Evolutionary conservation across 2,888 invertebrate genomes (phyloP).

Genomic region (Scaptodrosophila latifasciaeformis): DNA sequence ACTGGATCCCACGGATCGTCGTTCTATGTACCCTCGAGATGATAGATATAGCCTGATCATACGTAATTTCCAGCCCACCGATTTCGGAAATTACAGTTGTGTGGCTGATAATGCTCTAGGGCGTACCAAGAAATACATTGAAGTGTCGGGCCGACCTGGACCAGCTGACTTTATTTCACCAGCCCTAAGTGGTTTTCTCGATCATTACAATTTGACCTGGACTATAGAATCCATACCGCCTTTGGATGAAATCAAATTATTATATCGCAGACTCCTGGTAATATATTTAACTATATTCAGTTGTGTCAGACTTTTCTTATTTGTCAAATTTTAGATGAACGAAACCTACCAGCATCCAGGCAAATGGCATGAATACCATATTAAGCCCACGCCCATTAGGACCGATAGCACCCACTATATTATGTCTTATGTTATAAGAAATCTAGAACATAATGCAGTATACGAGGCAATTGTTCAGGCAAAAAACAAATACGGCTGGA

Average conservation of each 20-base stretch:
- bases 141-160: conserved; percentile 80
- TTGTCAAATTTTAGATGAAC: conserved; percentile 78
- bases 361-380: conserved; percentile 80
- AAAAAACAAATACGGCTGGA: conserved; percentile 85
- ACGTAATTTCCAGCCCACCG: conserved; percentile 78
- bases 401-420: conserved; percentile 76
- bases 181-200: conserved; percentile 78
- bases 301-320: background rate
- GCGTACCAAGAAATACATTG: conserved; percentile 78
- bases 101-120: conserved; percentile 77
- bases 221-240: conserved; percentile 81
- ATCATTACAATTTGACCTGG: conserved; percentile 81
- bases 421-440: conserved; percentile 80
- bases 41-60: conserved; percentile 79
- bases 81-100: conserved; percentile 80
- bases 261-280: conserved; percentile 80
- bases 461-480: conserved; percentile 85
- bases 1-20: conserved; percentile 79
- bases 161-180: conserved; percentile 80
- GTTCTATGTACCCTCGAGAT: conserved; percentile 79
- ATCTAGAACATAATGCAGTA: conserved; percentile 80
- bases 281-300: conserved; percentile 31
- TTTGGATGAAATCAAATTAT: conserved; percentile 79
- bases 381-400: conserved; percentile 73
- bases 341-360: conserved; percentile 84